Base-by-base conservation (phyloP, 1,140 invertebrate species). In the Lasioglossum baleicum region DNA sequence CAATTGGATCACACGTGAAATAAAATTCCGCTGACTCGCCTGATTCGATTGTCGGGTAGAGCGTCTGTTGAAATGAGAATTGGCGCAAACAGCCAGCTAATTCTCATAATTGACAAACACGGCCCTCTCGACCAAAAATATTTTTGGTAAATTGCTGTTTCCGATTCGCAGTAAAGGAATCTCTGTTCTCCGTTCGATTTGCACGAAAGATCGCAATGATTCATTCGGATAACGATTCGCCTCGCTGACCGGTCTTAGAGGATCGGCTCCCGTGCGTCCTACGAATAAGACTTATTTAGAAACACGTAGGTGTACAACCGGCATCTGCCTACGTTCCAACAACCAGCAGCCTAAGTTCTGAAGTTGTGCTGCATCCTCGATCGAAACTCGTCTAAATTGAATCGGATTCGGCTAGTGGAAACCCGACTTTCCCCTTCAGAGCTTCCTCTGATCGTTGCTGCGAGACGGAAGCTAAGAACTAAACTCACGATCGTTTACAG, bases 261-360 rank as follows among this genome's bases (percentile, higher is more conserved):
- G 48, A 5, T 60, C 31, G 40, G 53, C 20, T 48, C 5, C 22
- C 6, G 65, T 35, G 35, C 74, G 48, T 42, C 79, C 74, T 81
- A 81, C 79, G 79, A 81, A 76, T 76, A 81, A 70, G 66, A 75
- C 79, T 81, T 81, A 81, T 81, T 81, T 81, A 81, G 79, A 81
- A 76, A 76, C 66, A 81, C 74, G 79, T 81, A 81, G 79, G 79
- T 81, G 79, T 76, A 22, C 44, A 51, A 42, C 48, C 72, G 65
- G 31, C 69, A 53, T 80, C 78, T 69, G 65, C 72, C 78, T 75
- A 80, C 78, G 73, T 75, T 75, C 53, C 53, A 31, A 56, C 35
- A 35, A 35, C 35, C 35, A 35, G 56, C 48, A n/a, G 40, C 22
- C 63, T 7, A n/a, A 56, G 51, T 8, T 68, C 58, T 8, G 11